Conservation (phyloP, 2,888 invertebrate genomes). For the Steinernema hermaphroditum region DNA sequence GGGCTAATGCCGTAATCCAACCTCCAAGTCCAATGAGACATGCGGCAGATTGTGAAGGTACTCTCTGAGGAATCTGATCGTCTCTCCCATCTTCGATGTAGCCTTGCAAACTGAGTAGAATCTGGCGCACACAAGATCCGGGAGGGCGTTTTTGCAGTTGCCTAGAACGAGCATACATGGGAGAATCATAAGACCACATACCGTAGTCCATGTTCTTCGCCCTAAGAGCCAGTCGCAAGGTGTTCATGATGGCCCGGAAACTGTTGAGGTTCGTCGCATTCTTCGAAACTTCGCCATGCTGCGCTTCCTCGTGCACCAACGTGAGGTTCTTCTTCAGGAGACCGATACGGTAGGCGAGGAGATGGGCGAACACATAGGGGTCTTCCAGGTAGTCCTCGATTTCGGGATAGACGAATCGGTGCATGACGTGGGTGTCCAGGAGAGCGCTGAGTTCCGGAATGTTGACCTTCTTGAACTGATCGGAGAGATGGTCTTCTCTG, state of each 20-base stretch:
- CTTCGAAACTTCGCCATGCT: background rate
- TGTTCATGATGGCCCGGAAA: background rate
- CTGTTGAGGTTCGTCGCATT: background rate
- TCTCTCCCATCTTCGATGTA: background rate
- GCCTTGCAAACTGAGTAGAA: background rate
- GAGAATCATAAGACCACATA: too few species aligned
- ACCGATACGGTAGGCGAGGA: conserved; percentile 12
- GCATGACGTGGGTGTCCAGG: background rate
- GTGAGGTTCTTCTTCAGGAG: conserved; percentile 1
- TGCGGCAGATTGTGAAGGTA: background rate
- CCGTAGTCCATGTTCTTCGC: background rate
- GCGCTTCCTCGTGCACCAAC: background rate
- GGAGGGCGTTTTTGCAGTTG: background rate
- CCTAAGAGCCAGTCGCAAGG: background rate
- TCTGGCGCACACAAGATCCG: background rate
- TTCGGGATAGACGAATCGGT: background rate
- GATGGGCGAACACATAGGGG: conserved; percentile 3
- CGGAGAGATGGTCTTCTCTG: background rate
- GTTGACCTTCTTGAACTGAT: background rate
- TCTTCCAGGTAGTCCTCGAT: background rate
- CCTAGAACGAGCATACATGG: too few species aligned
- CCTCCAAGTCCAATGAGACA: background rate
- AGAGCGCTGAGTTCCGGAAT: background rate
- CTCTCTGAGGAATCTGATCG: background rate
- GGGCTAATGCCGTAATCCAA: background rate